Evolutionary conservation across 1,140 invertebrate species (phyloP).

Genomic region (Drosophila sp.): DNA sequence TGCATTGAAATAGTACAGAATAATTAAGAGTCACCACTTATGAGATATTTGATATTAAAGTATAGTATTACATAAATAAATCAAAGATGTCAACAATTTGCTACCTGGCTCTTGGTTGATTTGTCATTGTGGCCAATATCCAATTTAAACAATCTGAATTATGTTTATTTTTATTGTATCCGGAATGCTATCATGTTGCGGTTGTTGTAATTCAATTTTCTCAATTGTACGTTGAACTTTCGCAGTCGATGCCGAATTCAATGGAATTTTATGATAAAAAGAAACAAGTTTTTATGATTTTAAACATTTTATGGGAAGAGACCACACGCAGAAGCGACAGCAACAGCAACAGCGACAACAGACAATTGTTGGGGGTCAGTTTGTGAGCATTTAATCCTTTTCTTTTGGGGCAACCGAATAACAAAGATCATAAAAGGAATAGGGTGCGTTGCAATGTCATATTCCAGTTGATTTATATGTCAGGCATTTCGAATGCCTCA

Average conservation of each 20-base stretch:
- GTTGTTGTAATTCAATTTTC: conserved; percentile 2
- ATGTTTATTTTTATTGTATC: neutral
- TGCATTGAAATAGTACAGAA: neutral
- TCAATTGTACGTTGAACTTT: conserved; percentile 46
- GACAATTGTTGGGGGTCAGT: conserved; percentile 41
- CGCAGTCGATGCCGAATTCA: conserved; percentile 15
- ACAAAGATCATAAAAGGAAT: conserved; percentile 51
- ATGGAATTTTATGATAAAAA: conserved; percentile 30
- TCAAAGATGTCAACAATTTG: too few relatives aligned
- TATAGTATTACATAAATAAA: too few relatives aligned
- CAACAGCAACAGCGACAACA: conserved; percentile 29
- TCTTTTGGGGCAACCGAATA: conserved; percentile 35
- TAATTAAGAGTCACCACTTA: too few relatives aligned
- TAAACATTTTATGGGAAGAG: conserved; percentile 28
- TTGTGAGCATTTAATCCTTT: conserved; percentile 75
- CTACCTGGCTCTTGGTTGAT: neutral
- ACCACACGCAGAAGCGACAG: conserved; percentile 31
- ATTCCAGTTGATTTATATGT: conserved; percentile 67
- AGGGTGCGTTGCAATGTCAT: conserved; percentile 61
- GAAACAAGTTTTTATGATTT: conserved; percentile 49
- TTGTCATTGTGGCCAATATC: neutral
- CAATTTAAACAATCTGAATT: neutral
- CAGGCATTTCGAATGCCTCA: conserved; percentile 42
- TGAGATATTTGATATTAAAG: too few relatives aligned
- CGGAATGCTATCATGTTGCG: conserved; percentile 8